phyloP scores from a whole-genome alignment of 2,888 invertebrate species.

The Drosophila atripex region DNA sequence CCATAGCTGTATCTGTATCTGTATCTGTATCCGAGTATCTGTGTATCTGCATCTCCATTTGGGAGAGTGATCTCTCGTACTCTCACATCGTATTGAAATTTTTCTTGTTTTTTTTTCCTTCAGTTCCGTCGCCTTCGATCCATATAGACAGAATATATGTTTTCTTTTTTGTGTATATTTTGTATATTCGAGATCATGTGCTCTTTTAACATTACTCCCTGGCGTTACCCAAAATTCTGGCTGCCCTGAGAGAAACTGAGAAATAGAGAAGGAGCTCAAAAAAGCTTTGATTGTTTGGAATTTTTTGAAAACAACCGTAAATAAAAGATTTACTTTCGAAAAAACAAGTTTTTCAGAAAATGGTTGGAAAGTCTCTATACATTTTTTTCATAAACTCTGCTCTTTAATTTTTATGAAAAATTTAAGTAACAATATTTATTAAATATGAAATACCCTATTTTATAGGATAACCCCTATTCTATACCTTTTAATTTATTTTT shows the following conservation, averaged over 20 bases:
- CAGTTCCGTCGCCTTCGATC: constrained; percentile 1
- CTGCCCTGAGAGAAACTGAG: neutral
- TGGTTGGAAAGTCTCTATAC: too few relatives aligned
- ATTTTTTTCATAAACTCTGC: neutral
- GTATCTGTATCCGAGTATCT: constrained; percentile 27
- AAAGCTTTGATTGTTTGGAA: neutral
- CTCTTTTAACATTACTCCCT: neutral
- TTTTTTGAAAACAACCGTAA: neutral
- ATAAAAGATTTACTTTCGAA: neutral
- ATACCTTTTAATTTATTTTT: neutral
- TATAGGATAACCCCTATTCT: constrained; percentile 6
- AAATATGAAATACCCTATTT: neutral
- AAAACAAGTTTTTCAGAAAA: neutral
- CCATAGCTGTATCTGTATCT: constrained; percentile 33
- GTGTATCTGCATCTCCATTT: neutral
- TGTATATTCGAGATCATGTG: constrained; percentile 14
- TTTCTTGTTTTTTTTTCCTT: constrained; percentile 7
- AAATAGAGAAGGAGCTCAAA: too few relatives aligned
- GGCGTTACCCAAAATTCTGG: constrained; percentile 3
- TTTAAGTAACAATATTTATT: neutral
- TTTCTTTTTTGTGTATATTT: neutral
- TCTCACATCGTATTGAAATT: neutral
- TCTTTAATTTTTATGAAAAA: neutral
- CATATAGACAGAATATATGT: constrained; percentile 15
- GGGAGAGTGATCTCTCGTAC: neutral